Evolutionary conservation across 1,140 invertebrate genomes (phyloP).

Genomic region (Drosophila kohkoa): DNA sequence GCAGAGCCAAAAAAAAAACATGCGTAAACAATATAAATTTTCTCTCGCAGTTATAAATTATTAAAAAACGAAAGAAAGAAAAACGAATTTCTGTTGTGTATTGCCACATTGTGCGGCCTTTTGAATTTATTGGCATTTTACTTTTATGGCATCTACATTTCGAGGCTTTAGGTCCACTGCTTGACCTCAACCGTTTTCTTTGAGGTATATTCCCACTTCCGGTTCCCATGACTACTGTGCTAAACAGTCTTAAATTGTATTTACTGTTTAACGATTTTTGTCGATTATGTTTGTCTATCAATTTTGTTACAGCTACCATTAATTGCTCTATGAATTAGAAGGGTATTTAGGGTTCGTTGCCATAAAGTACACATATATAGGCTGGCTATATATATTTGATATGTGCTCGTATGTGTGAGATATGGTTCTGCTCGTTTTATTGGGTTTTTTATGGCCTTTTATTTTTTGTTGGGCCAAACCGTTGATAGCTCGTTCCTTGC

Average conservation of each 20-base stretch:
- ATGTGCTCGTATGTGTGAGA: conserved; percentile 42
- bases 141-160: conserved; percentile 75
- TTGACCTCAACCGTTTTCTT: not conserved
- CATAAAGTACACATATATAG: not conserved
- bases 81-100: conserved; percentile 19
- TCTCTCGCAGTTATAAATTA: conserved; percentile 74
- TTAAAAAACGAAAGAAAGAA: conserved; percentile 56
- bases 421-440: conserved; percentile 66
- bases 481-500: conserved; percentile 69
- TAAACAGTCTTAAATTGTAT: not conserved
- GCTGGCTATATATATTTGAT: conserved; percentile 8
- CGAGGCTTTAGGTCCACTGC: conserved; percentile 34
- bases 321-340: conserved; percentile 1
- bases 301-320: not conserved
- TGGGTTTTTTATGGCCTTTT: conserved; percentile 59
- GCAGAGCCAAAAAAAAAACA: conserved; percentile 51
- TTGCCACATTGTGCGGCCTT: conserved; percentile 48
- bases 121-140: conserved; percentile 81
- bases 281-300: not conserved
- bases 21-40: conserved; percentile 81
- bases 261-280: no score
- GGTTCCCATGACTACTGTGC: not conserved
- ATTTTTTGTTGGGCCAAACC: conserved; percentile 59
- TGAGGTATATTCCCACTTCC: conserved; percentile 1
- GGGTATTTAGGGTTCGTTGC: conserved; percentile 26